Evolutionary conservation across 2,797 vertebrate species (phyloP).

Genomic region (Euthynnus affinis): DNA sequence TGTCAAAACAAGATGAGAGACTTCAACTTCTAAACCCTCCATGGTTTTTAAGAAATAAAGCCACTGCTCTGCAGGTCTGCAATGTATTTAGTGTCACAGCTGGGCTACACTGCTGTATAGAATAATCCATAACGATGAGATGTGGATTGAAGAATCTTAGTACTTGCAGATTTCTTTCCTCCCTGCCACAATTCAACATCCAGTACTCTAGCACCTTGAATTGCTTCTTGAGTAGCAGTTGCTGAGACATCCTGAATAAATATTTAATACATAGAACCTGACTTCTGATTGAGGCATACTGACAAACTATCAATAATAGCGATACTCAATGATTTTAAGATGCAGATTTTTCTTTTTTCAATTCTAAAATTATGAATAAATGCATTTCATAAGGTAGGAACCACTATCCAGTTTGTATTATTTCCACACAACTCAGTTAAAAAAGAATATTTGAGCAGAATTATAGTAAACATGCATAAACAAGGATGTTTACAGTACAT

Average conservation of each 20-base stretch:
- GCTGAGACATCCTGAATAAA: slow-evolving; percentile 14
- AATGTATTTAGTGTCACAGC: neutral
- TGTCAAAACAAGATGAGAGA: neutral
- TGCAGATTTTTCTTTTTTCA: neutral
- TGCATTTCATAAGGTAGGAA: neutral
- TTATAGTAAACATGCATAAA: neutral
- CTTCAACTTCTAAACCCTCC: neutral
- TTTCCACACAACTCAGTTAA: neutral
- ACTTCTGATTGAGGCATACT: slow-evolving; percentile 8
- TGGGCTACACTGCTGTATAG: neutral
- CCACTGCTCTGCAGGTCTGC: neutral
- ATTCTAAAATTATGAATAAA: slow-evolving; percentile 12
- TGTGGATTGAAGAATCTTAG: neutral
- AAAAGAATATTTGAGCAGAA: neutral
- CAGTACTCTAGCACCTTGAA: neutral
- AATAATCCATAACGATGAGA: slow-evolving; percentile 10
- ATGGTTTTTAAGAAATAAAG: neutral
- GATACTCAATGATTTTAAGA: neutral
- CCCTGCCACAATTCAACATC: neutral
- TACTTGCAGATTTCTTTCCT: slow-evolving; percentile 2
- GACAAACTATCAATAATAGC: neutral
- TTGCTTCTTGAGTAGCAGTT: neutral
- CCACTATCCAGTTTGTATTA: neutral
- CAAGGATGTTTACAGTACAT: neutral
- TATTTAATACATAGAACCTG: slow-evolving; percentile 24